Evolutionary conservation across 2,888 invertebrate species (phyloP).

Genomic region (Ommatoiulus sabulosus): DNA sequence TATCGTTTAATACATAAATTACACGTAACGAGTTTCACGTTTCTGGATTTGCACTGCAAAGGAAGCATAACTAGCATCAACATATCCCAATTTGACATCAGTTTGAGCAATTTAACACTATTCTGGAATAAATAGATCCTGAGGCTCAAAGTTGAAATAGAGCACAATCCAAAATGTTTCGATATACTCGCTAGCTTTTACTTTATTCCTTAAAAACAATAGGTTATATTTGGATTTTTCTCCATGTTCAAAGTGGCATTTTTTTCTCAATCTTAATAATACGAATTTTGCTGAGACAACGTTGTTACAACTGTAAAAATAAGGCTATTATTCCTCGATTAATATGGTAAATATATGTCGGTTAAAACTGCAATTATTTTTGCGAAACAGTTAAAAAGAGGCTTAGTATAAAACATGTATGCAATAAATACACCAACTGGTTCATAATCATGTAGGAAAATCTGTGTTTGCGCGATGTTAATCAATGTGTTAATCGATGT

Average conservation of each 20-base stretch:
- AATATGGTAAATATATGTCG: background rate
- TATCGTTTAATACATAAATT: slow-evolving; percentile 46
- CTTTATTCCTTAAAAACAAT: background rate
- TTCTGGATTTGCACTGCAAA: slow-evolving; percentile 47
- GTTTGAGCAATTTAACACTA: slow-evolving; percentile 39
- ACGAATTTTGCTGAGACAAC: background rate
- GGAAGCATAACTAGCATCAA: slow-evolving; percentile 44
- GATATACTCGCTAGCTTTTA: background rate
- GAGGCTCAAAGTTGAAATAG: background rate
- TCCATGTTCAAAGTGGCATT: background rate
- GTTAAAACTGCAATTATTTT: background rate
- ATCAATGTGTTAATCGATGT: background rate
- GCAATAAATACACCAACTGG: background rate
- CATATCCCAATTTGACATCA: slow-evolving; percentile 11
- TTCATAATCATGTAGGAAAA: background rate
- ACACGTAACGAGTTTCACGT: slow-evolving; percentile 32
- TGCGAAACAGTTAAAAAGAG: background rate
- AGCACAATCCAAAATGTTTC: background rate
- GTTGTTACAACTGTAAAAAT: background rate
- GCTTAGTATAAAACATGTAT: background rate
- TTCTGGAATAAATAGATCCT: background rate
- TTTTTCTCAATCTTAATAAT: background rate
- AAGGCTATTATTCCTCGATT: background rate
- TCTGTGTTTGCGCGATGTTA: background rate
- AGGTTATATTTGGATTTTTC: background rate